Base-by-base conservation (phyloP, 2,113 vertebrate genomes). In the Tyrannus savana region DNA sequence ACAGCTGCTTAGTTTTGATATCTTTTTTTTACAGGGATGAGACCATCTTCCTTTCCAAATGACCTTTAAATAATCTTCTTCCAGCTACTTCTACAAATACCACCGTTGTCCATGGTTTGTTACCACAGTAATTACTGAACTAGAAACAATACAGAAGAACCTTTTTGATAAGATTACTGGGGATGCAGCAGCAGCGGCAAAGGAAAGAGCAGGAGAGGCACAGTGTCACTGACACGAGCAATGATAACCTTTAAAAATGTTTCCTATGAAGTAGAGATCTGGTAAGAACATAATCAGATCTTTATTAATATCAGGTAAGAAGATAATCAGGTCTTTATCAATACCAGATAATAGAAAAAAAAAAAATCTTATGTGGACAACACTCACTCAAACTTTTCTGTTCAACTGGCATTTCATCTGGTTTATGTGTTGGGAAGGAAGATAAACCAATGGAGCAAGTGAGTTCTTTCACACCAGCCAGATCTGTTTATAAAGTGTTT, bases 11-110 rank as follows among this genome's bases (percentile, higher is more conserved):
- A 33, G n/a, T 74, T 35, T 73, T 79, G 30, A 60, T 74, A 75
- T 37, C 3, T 25, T 52, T 24, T 59, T 71, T 35, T 84, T 49
- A 35, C 78, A 80, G 41, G 31, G 44, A 39, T 27, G 59, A 72
- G 59, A 66, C 28, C 19, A 62, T 69, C 31, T 89, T 84, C 41
- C 41, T 80, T 55, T 80, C 52, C 35, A 93, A 93, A 86, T 77
- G 16, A 59, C 25, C 53, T 92, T 91, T 83, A 79, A 92, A 76
- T 75, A 83, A 55, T 80, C 18, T 53, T 75, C 63, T 67, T 78
- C 33, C 72, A 81, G 9, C 46, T 60, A 80, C 52, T 19, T 55
- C 73, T 87, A 27, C 42, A 92, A 90, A 95, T 74, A 59, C 8
- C n/a, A 42, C 14, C 0, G 0, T 31, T 71, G 52, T 44, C 80